Conservation (phyloP, 1,140 invertebrate species). For the Drosophila nigromelanica region DNA sequence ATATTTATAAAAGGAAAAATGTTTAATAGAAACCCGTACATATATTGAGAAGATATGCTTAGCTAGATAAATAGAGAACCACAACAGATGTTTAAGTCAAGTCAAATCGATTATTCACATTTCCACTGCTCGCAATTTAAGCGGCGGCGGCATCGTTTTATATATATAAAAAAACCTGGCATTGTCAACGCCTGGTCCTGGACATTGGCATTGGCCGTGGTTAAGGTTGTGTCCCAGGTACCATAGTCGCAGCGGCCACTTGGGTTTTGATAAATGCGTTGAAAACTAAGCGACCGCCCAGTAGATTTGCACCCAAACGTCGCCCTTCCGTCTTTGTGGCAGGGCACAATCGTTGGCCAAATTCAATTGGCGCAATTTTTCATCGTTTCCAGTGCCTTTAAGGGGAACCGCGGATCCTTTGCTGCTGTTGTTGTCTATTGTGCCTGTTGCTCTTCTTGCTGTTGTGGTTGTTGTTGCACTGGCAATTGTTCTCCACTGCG, state of each 20-base stretch:
- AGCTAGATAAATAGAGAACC: constrained; percentile 21
- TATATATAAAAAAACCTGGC: constrained; percentile 36
- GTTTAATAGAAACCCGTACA: background rate
- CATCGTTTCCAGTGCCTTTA: constrained; percentile 66
- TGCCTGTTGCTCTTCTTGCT: constrained; percentile 37
- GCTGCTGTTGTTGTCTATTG: constrained; percentile 60
- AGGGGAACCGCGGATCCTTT: constrained; percentile 62
- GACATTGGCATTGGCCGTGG: constrained; percentile 20
- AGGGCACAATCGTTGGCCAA: constrained; percentile 74
- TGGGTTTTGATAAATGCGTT: constrained; percentile 81
- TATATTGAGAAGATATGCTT: background rate
- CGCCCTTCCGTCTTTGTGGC: constrained; percentile 45
- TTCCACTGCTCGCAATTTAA: constrained; percentile 7
- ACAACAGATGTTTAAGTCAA: constrained; percentile 23
- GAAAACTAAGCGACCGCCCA: constrained; percentile 80
- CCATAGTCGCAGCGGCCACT: constrained; percentile 48
- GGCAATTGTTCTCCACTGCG: constrained; percentile 47
- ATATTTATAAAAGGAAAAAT: background rate
- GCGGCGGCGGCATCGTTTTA: constrained; percentile 36
- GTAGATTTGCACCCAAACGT: constrained; percentile 66
- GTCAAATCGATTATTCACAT: constrained; percentile 43
- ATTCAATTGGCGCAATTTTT: constrained; percentile 82
- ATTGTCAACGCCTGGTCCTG: constrained; percentile 66
- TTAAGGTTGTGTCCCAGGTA: constrained; percentile 6
- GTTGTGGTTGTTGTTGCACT: constrained; percentile 32